Percentiles rank a stretch among this genome's conserved stretches.
phyloP scores from a whole-genome alignment of 2,113 vertebrate species.

The Gymnarchus niloticus region DNA sequence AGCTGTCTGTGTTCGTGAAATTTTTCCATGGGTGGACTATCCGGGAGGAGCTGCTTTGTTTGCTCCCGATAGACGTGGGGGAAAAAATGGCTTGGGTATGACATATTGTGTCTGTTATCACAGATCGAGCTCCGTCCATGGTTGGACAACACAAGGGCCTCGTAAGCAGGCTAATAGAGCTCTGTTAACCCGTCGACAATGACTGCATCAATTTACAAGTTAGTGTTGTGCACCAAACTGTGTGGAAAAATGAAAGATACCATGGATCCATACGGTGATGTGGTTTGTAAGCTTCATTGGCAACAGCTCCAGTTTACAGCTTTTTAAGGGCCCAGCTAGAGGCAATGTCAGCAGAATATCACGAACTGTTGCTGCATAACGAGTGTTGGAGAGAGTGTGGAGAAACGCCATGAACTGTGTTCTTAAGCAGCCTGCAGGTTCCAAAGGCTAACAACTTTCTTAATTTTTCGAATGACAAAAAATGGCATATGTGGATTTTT shows the following conservation, averaged over 20 bases:
- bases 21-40: background rate
- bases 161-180: background rate
- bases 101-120: background rate
- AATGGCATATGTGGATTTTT: background rate
- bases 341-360: too few relatives aligned
- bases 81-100: background rate
- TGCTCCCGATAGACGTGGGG: background rate
- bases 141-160: background rate
- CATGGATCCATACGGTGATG: too few relatives aligned
- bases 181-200: background rate
- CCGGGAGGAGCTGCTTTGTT: background rate
- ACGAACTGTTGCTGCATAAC: too few relatives aligned
- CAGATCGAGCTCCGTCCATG: background rate
- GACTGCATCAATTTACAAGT: constrained; percentile 13
- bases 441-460: background rate
- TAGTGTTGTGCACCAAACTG: background rate
- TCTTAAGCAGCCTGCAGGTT: background rate
- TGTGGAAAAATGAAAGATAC: too few relatives aligned
- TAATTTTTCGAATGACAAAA: background rate
- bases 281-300: too few relatives aligned
- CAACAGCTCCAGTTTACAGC: too few relatives aligned
- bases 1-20: background rate
- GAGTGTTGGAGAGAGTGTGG: background rate
- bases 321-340: too few relatives aligned
- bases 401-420: background rate